Evolutionary conservation across 2,797 vertebrate genomes (phyloP), one percentile per base, ranked within the genome.

Genomic region (Mus minutoides): DNA sequence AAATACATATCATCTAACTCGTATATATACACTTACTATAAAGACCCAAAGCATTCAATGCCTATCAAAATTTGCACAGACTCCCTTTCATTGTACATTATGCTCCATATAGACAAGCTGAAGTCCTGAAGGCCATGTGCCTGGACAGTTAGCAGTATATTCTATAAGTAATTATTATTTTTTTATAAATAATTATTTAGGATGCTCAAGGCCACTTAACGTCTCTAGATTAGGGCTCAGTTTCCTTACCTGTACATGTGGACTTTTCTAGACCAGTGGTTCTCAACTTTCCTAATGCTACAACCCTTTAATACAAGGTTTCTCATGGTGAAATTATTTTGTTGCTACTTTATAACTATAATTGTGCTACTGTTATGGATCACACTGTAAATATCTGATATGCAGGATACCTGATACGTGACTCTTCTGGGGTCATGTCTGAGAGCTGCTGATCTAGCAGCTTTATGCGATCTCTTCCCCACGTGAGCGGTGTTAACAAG

Each of bases 401-500:
- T 7, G 11, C 40, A 46, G 40, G 73, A 14, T 46, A 75, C 22
- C 22, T 4, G 22, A 13, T 43, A 46, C 0, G 1, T 46, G 40
- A 76, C 12, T 24, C 12, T 12, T 75, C 37, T 24, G 10, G n/a
- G 21, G 71, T 40, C 71, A 40, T 12, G 37, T 11, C 67, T 76
- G 40, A 46, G 73, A 76, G 16, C 1, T 76, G 24, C 40, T 76
- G 73, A 85, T 60, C 31, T 37, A 91, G 69, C 67, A 64, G 80
- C 92, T 40, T 89, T 90, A 84, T 8, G 79, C 4, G 31, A 75
- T 34, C 60, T 89, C 76, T 88, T 95, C 58, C 24, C 37, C 37
- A 93, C 19, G 19, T 78, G 12, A 79, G 56, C 56, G 49, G 78
- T 64, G n/a, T 75, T 49, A 86, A 95, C 58, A 82, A 85, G 94